Conservation (phyloP, 2,113 vertebrate species). For the Indicator maculatus region DNA sequence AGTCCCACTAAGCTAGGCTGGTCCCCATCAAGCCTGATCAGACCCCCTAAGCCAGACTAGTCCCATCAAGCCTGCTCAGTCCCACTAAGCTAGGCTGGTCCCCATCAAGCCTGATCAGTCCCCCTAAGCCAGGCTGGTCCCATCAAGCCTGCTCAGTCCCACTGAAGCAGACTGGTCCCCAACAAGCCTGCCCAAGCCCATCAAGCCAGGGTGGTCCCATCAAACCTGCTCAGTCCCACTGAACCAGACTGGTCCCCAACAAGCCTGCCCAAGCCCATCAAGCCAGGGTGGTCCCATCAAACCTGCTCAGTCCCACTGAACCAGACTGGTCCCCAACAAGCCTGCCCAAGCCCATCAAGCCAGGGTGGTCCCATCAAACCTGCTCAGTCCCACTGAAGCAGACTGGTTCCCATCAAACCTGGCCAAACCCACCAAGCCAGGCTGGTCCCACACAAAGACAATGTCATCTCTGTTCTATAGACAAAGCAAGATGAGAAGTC, state of each 20-base stretch:
- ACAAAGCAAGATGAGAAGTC: neutral
- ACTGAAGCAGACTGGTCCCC: neutral
- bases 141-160: neutral
- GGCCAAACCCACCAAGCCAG: fast-evolving
- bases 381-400: neutral
- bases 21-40: neutral
- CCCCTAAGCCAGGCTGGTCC: neutral
- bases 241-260: neutral
- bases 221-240: neutral
- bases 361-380: neutral
- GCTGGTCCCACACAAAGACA: neutral
- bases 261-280: neutral
- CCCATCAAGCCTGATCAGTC: neutral
- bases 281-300: neutral
- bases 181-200: neutral
- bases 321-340: neutral
- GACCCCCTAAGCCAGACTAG: neutral
- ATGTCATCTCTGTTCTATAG: neutral
- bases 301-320: neutral
- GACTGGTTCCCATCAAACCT: neutral
- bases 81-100: neutral
- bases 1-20: neutral
- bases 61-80: neutral
- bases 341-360: neutral
- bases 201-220: neutral